phyloP scores from a whole-genome alignment of 2,113 vertebrate species.

The Archocentrus centrarchus region DNA sequence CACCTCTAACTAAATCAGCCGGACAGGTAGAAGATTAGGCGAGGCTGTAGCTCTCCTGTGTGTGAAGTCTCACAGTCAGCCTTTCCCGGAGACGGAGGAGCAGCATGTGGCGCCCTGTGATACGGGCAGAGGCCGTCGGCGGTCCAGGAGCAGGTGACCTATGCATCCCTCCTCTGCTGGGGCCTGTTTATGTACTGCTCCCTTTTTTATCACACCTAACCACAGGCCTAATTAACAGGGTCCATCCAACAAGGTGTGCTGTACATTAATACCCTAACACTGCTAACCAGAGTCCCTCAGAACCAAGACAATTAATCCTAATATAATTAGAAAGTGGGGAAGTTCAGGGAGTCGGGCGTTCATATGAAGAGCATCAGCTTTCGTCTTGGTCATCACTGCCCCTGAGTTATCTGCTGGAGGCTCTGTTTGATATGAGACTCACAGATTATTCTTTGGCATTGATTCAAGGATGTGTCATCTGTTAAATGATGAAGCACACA shows the following conservation, averaged over 20 bases:
- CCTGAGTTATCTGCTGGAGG: slow-evolving; percentile 40
- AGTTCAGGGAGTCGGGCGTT: slow-evolving; percentile 72
- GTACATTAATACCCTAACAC: slow-evolving; percentile 60
- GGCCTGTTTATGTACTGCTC: slow-evolving; percentile 53
- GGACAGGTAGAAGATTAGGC: slow-evolving; percentile 63
- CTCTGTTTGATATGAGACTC: slow-evolving; percentile 49
- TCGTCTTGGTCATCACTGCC: slow-evolving; percentile 17
- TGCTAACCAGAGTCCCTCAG: slow-evolving; percentile 60
- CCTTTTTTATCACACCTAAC: slow-evolving; percentile 72
- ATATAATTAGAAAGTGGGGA: slow-evolving; percentile 79
- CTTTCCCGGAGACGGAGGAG: slow-evolving; percentile 10
- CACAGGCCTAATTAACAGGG: slow-evolving; percentile 76
- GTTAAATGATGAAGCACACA: slow-evolving; percentile 55
- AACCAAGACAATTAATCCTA: slow-evolving; percentile 80
- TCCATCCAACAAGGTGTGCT: slow-evolving; percentile 53
- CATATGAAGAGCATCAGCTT: slow-evolving; percentile 63
- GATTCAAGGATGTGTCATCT: slow-evolving; percentile 65
- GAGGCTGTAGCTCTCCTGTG: slow-evolving; percentile 22
- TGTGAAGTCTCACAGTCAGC: slow-evolving; percentile 41
- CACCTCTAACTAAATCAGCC: slow-evolving; percentile 57
- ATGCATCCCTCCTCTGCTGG: slow-evolving; percentile 48
- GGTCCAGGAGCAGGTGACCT: slow-evolving; percentile 59
- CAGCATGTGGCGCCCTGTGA: slow-evolving; percentile 58
- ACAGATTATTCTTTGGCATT: slow-evolving; percentile 51
- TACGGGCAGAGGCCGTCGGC: slow-evolving; percentile 50